Evolutionary conservation across 2,888 invertebrate genomes (phyloP), one percentile per base, ranked within the genome.

Genomic region (Agrochola lychnidis): DNA sequence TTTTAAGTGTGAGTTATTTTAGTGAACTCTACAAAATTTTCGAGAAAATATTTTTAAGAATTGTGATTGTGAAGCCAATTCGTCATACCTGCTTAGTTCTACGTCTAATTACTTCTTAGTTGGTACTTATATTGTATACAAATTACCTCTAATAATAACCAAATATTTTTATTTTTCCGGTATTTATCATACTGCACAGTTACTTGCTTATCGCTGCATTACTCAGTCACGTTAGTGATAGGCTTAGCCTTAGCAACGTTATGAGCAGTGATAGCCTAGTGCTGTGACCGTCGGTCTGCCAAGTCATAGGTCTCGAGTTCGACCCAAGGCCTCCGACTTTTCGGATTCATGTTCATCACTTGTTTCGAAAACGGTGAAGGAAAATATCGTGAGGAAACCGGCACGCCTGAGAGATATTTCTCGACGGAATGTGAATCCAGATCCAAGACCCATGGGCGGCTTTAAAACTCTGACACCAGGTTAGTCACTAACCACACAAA

Each of bases 181-280:
- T 36, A 22, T 69, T 71, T 78, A 72, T 56, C 64, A 59, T 51
- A 59, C 40, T 14, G 7, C 59, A 78, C 30, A 64, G 68, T 68
- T 57, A 56, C 51, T 67, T 70, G 16, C 68, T 81, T 84, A 84
- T 84, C 76, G 45, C 36, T 51, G 70, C 36, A 45, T 76, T 61
- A 64, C 59, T 63, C 56, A 69, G 51, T 51, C 45, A 40, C 10
- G 51, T 30, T 57, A 56, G 36, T 59, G 61, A 62, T 76, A 76
- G 30, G 30, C 53, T 69, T 76, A 67, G 40, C 36, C 69, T 51
- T 76, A 63, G 76, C 69, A 81, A 81, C 59, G 59, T 63, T 42
- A 36, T 6, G 3, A 36, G 4, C 36, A 36, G 36, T 36, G 36
- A 36, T 36, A 36, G 36, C 36, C 36, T 36, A 36, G 36, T 36